phyloP scores from a whole-genome alignment of 1,140 invertebrate species.

The Hesperophylax magnus region DNA sequence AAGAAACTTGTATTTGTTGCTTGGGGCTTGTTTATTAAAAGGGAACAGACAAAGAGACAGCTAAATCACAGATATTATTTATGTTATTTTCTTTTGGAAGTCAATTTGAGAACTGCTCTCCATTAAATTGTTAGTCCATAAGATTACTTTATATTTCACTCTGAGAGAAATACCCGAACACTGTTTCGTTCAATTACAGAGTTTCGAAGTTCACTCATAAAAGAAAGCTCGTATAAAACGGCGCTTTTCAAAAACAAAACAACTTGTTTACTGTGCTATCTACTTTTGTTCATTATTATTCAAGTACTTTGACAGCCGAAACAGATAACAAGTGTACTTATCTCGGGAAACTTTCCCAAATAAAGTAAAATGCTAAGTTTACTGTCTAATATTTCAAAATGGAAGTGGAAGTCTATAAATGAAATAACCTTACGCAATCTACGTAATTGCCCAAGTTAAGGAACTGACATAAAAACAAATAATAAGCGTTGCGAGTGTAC shows the following conservation, averaged over 20 bases:
- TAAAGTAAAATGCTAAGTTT: conserved; percentile 47
- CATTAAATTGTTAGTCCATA: conserved; percentile 7
- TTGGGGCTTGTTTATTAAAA: too few species aligned
- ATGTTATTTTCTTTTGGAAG: not conserved
- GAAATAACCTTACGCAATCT: conserved; percentile 56
- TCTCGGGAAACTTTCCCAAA: conserved; percentile 40
- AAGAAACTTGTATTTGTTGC: too few species aligned
- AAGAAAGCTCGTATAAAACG: conserved; percentile 40
- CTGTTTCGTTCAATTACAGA: conserved; percentile 33
- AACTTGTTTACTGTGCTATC: conserved; percentile 36
- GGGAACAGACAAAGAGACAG: too few species aligned
- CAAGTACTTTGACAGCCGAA: conserved; percentile 39
- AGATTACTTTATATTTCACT: conserved; percentile 27
- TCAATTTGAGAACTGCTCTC: not conserved
- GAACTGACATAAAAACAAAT: conserved; percentile 58
- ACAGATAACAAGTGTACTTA: conserved; percentile 46
- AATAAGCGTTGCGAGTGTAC: conserved; percentile 46
- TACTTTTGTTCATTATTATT: conserved; percentile 39
- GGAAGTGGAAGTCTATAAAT: conserved; percentile 53
- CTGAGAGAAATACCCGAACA: conserved; percentile 5
- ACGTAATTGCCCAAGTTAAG: conserved; percentile 54
- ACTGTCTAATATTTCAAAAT: conserved; percentile 50
- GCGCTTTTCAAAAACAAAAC: conserved; percentile 40
- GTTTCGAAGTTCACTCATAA: conserved; percentile 35
- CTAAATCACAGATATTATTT: too few species aligned